Evolutionary conservation across 1,140 invertebrate species (phyloP), one percentile per base, ranked within the genome.

Genomic region (Saccostrea echinata): DNA sequence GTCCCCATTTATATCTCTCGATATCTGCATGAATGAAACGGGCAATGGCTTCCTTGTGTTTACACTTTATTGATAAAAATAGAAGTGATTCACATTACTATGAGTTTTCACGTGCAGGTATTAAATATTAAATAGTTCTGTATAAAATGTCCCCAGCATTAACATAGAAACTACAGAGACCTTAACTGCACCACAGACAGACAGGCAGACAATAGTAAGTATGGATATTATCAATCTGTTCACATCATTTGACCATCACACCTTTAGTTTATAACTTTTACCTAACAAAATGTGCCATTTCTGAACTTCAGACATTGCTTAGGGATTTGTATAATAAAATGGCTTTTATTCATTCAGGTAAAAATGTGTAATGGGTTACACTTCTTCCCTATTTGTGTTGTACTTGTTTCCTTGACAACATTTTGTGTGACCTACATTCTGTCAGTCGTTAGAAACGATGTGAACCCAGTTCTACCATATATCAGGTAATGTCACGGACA

Each of bases 361-460:
- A 43, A 53, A 6, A 83, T 83, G 81, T 84, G 27, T 18, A 18
- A 18, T 3, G 52, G 83, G 9, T 84, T 84, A 61, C 55, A 55
- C 30, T 13, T 84, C 21, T 57, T 84, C n/a, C 83, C 83, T 4
- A 11, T 84, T 21, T 27, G 52, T 57, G 21, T 84, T n/a, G 53
- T 84, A 33, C 30, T 55, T 30, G 52, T 84, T 9, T 57, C 83
- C n/a, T 12, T 84, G 52, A 33, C 55, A 53, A 84, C 53, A 0
- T 84, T 84, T 61, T 57, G 52, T 57, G 35, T 84, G 52, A 84
- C 83, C 43, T 84, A 84, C 27, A 53, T 61, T 30, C 21, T 84
- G 24, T 55, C 83, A 24, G 83, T 84, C 21, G 13, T 12, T 11
- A 55, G 55, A 24, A 35, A 64, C 27, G 52, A 84, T 33, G 83